Evolutionary conservation across 1,140 invertebrate genomes (phyloP).

Genomic region (Centruroides sculpturatus): DNA sequence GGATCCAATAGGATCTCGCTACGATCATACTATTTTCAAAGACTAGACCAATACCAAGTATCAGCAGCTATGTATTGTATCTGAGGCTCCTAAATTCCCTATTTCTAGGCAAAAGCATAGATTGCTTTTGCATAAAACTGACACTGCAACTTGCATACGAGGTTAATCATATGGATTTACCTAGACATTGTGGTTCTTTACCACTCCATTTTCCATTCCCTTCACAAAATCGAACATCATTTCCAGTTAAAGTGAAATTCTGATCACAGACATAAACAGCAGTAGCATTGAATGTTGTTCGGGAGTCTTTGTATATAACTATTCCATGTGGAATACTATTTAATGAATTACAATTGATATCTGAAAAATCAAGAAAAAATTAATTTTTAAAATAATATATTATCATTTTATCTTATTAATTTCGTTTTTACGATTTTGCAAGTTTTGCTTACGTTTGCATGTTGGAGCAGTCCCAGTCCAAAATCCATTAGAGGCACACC

Average conservation of each 20-base stretch:
- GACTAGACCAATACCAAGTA: too few relatives aligned
- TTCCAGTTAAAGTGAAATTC: slow-evolving; percentile 67
- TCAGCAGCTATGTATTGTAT: too few relatives aligned
- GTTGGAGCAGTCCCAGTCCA: slow-evolving; percentile 62
- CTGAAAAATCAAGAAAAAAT: slow-evolving; percentile 29
- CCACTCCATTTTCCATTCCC: slow-evolving; percentile 74
- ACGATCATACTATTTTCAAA: too few relatives aligned
- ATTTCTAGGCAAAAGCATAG: too few relatives aligned
- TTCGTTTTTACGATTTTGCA: background rate
- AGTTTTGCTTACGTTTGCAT: slow-evolving; percentile 60
- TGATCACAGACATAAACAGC: slow-evolving; percentile 60
- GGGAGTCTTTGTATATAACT: slow-evolving; percentile 48
- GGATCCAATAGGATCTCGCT: too few relatives aligned
- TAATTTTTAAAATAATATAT: background rate
- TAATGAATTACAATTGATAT: slow-evolving; percentile 64
- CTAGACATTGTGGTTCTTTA: slow-evolving; percentile 63
- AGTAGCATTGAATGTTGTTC: slow-evolving; percentile 54
- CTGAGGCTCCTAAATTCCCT: too few relatives aligned
- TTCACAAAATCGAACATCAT: slow-evolving; percentile 45
- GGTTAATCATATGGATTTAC: slow-evolving; percentile 36
- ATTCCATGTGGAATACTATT: slow-evolving; percentile 53
- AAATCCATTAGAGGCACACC: slow-evolving; percentile 54
- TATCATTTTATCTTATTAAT: background rate
- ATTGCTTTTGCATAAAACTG: too few relatives aligned
- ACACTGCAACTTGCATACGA: background rate